Conservation (phyloP, 23 tunicate genomes). For the Diplosoma virens region DNA sequence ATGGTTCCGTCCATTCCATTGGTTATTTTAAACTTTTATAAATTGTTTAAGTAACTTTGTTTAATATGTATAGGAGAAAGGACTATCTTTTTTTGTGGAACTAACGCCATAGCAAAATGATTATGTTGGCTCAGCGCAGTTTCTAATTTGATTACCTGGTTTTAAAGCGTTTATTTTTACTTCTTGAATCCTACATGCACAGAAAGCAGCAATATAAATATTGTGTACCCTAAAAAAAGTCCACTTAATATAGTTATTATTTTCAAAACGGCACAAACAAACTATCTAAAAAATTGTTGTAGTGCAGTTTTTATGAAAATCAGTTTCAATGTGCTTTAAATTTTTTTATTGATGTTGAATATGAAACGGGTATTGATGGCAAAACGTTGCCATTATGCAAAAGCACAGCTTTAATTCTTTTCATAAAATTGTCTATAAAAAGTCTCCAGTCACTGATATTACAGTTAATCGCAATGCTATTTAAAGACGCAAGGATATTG, state of each 20-base stretch:
- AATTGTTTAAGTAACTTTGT: too few species aligned
- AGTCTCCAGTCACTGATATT: neutral
- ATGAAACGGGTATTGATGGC: neutral
- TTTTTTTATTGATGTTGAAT: neutral
- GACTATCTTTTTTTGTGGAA: neutral
- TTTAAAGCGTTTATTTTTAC: neutral
- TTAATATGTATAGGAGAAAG: neutral
- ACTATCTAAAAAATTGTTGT: neutral
- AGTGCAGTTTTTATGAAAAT: neutral
- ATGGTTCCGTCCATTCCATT: too few species aligned
- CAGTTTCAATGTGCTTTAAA: neutral
- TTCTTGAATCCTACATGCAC: neutral
- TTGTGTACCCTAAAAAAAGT: neutral
- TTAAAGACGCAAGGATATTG: neutral
- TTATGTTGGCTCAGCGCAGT: neutral
- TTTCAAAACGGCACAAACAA: neutral
- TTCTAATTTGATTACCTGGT: neutral
- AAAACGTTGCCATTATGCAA: neutral
- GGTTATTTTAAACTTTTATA: too few species aligned
- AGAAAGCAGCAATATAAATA: neutral
- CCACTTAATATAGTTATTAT: neutral
- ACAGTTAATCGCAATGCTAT: neutral
- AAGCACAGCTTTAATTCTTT: neutral
- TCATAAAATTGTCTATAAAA: neutral
- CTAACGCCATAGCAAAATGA: neutral